Percentiles rank a stretch among this genome's conserved stretches.
Evolutionary conservation across 2,113 vertebrate species (phyloP).

Genomic region (Chiloscyllium plagiosum): DNA sequence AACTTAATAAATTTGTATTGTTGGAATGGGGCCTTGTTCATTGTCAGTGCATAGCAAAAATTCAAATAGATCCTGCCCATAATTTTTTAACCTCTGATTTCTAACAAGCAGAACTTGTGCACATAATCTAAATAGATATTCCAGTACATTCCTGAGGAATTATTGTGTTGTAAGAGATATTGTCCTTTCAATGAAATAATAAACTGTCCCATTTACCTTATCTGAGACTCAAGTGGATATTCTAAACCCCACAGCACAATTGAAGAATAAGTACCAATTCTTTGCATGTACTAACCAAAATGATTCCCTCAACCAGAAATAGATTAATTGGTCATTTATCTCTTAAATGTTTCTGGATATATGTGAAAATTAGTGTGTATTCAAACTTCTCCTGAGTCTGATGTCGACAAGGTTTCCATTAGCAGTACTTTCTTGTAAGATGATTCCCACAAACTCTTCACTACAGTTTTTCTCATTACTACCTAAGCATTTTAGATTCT

Average conservation of each 20-base stretch:
- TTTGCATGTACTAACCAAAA: not conserved
- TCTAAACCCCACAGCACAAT: not conserved
- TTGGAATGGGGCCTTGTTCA: not conserved
- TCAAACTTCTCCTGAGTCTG: not conserved
- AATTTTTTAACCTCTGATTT: not conserved
- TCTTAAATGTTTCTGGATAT: not conserved
- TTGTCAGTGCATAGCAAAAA: not conserved
- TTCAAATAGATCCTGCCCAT: not conserved
- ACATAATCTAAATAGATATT: not conserved
- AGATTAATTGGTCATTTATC: not conserved
- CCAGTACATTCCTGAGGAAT: not conserved
- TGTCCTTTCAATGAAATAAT: not conserved
- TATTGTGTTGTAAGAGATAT: not conserved
- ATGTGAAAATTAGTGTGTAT: not conserved
- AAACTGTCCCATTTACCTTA: not conserved
- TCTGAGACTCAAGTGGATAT: not conserved
- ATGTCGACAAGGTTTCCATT: not conserved
- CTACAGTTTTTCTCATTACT: not conserved
- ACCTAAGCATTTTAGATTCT: not conserved
- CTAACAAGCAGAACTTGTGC: not conserved
- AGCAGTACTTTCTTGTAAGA: not conserved
- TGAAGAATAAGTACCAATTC: not conserved
- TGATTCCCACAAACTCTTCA: not conserved
- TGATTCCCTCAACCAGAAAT: not conserved
- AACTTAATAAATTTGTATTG: not conserved